These are phyloP conservation scores for Cosmopolites sordidus DNA, from an alignment of 2,888 invertebrate genomes.

Conservation along the genomic window DNA sequence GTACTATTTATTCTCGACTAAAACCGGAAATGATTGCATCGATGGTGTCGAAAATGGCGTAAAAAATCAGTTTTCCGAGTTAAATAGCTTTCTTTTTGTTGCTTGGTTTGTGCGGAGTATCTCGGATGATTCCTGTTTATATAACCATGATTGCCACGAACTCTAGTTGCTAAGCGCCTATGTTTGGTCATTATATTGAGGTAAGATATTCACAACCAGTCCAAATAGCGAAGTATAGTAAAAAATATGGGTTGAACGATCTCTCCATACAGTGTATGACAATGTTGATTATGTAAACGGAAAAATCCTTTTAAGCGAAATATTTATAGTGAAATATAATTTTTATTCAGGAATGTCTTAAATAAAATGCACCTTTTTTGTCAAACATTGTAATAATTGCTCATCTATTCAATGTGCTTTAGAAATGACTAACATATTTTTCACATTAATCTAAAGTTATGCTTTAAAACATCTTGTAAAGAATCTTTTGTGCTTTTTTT, in stretches of 20 bases:
- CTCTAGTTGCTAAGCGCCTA: too few species aligned
- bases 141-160: too few species aligned
- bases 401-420: too few species aligned
- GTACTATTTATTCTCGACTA: constrained; percentile 32
- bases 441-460: too few species aligned
- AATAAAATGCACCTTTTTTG: constrained; percentile 36
- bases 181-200: background rate
- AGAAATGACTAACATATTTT: too few species aligned
- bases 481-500: too few species aligned
- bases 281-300: background rate
- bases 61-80: constrained; percentile 9
- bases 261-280: background rate
- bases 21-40: constrained; percentile 34
- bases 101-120: background rate
- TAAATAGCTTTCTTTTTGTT: constrained; percentile 5
- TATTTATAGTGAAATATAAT: constrained; percentile 9
- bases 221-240: background rate
- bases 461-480: too few species aligned
- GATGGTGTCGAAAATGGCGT: constrained; percentile 14
- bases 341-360: constrained; percentile 39
- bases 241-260: background rate
- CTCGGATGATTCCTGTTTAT: too few species aligned
- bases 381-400: too few species aligned
- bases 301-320: constrained; percentile 4
- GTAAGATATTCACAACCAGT: background rate